Base-by-base conservation (phyloP, 2,888 invertebrate genomes). In the Oscheius myriophilus region DNA sequence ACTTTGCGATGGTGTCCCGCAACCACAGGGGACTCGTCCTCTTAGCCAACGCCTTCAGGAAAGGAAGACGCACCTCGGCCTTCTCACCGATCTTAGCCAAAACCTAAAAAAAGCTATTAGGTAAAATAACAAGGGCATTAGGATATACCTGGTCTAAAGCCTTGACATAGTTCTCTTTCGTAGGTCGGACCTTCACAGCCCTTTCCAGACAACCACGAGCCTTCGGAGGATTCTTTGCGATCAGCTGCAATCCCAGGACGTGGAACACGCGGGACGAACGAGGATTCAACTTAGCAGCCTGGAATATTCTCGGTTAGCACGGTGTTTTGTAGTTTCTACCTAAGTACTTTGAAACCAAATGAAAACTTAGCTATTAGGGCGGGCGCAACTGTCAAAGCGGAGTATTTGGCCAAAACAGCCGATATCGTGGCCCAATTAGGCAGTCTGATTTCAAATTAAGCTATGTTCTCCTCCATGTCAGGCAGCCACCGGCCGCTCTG, bases 251-350 rank as follows among this genome's bases (percentile, higher is more conserved):
- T 4, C 72, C 78, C 4, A 78, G 69, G 14, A 78, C 43, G 52
- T 67, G 75, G 64, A 78, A 78, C 0, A 69, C 75, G 18, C 72
- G 57, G 25, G 71, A 69, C n/a, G 67, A 75, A 23, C 75, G 65
- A 1, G 72, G 71, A 43, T 73, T 73, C 53, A 75, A 23, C 52
- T 75, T 78, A 14, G 75, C 78, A 0, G 75, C 61, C 70, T 70
- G 23, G 39, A 70, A 21, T 33, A 33, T 33, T 33, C n/a, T n/a
- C n/a, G n/a, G n/a, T n/a, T n/a, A n/a, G n/a, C n/a, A n/a, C n/a
- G n/a, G n/a, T n/a, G n/a, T n/a, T n/a, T n/a, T n/a, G n/a, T n/a
- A n/a, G n/a, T n/a, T n/a, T n/a, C n/a, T n/a, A n/a, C n/a, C n/a
- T n/a, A n/a, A n/a, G n/a, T n/a, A n/a, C n/a, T n/a, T n/a, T n/a